phyloP scores from a whole-genome alignment of 1,140 invertebrate species.

The Aphis craccivora region DNA sequence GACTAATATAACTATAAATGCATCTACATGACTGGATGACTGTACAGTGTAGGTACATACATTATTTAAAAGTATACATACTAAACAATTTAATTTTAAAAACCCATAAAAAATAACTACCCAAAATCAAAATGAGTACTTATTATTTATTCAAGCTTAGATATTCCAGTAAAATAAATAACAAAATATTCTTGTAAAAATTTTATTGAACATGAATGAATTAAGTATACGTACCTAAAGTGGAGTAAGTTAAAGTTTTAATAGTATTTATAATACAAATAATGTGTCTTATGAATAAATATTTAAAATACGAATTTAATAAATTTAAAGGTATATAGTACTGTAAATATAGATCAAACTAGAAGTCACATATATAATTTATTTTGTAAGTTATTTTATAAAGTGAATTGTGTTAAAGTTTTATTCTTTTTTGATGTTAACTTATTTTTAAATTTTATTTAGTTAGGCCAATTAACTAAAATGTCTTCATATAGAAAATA shows the following conservation, averaged over 20 bases:
- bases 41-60: too few relatives aligned
- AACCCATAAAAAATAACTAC: neutral
- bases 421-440: neutral
- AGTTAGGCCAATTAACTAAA: neutral
- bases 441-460: neutral
- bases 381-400: neutral
- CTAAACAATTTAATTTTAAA: slow-evolving; percentile 8
- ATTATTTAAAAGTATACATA: neutral
- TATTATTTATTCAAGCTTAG: neutral
- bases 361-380: neutral
- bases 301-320: neutral
- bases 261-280: neutral
- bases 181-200: neutral
- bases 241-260: neutral
- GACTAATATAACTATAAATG: neutral
- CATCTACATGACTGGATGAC: neutral
- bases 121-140: neutral
- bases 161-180: neutral
- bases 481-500: neutral
- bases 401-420: neutral
- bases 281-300: neutral
- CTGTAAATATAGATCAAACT: neutral
- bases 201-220: neutral
- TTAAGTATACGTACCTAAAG: neutral
- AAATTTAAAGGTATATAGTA: neutral